A percentile compares a stretch with the other conserved stretches of the same genome.
phyloP scores from a whole-genome alignment of 1,140 invertebrate genomes.

The Anadara kagoshimensis region DNA sequence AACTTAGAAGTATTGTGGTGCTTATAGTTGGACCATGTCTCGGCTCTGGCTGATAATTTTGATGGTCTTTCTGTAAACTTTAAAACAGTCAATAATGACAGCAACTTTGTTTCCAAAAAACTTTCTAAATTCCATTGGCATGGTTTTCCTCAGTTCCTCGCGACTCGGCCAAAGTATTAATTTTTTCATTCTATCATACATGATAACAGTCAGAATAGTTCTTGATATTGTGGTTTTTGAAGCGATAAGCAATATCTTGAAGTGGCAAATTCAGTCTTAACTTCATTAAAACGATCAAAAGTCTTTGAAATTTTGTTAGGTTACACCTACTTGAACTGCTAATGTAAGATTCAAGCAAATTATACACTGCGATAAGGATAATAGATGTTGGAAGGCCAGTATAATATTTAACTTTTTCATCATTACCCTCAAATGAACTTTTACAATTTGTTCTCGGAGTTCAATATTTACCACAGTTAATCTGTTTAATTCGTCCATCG shows the following conservation, averaged over 20 bases:
- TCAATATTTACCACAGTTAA: no score
- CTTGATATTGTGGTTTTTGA: no score
- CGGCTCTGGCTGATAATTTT: slow-evolving; percentile 27
- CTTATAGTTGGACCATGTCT: slow-evolving; percentile 32
- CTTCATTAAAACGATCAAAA: not conserved
- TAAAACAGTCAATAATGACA: slow-evolving; percentile 50
- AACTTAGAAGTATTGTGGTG: slow-evolving; percentile 36
- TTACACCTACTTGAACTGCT: not conserved
- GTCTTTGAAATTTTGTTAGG: not conserved
- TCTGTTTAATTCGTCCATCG: no score
- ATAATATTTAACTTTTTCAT: slow-evolving; percentile 1
- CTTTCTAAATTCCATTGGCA: slow-evolving; percentile 40
- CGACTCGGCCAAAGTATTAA: slow-evolving; percentile 34
- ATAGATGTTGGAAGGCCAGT: not conserved
- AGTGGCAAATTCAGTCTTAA: not conserved
- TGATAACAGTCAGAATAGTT: no score
- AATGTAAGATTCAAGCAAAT: not conserved
- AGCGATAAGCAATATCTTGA: not conserved
- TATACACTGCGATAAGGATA: not conserved
- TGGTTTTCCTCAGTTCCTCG: slow-evolving; percentile 28
- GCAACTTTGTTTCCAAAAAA: slow-evolving; percentile 29
- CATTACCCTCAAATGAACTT: not conserved
- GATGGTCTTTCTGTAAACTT: slow-evolving; percentile 42
- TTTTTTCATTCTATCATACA: slow-evolving; percentile 21
- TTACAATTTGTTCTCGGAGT: no score